These are phyloP conservation scores for Macaria liturata DNA, from an alignment of 2,888 invertebrate genomes.

Conservation along the genomic window DNA sequence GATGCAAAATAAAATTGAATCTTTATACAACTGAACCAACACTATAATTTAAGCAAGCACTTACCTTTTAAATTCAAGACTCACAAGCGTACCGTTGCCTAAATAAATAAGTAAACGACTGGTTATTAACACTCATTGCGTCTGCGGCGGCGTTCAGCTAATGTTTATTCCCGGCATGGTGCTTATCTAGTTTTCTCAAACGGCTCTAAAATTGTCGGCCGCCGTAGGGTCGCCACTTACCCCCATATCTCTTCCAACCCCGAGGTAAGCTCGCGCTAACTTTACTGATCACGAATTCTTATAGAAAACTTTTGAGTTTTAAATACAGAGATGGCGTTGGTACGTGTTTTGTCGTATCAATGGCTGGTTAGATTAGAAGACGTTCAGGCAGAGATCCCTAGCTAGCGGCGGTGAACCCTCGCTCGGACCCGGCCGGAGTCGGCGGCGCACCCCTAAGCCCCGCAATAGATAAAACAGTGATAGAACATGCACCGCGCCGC, in stretches of 20 bases:
- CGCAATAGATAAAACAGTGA: slow-evolving; percentile 84
- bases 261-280: too few species aligned
- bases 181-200: slow-evolving; percentile 29
- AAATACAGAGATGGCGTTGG: slow-evolving; percentile 5
- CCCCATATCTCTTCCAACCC: slow-evolving; percentile 1
- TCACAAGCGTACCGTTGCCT: slow-evolving; percentile 22
- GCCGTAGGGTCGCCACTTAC: slow-evolving; percentile 14
- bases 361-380: too few species aligned
- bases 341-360: background rate
- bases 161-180: slow-evolving; percentile 73
- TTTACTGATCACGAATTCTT: too few species aligned
- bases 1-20: too few species aligned
- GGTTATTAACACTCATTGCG: slow-evolving; percentile 61
- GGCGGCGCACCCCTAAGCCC: slow-evolving; percentile 62
- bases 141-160: slow-evolving; percentile 68
- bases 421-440: slow-evolving; percentile 48
- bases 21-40: too few species aligned
- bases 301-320: slow-evolving; percentile 2
- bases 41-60: too few species aligned
- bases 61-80: too few species aligned
- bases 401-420: slow-evolving; percentile 38
- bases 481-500: slow-evolving; percentile 83
- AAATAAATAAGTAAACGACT: slow-evolving; percentile 43
- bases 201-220: slow-evolving; percentile 19
- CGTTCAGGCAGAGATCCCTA: slow-evolving; percentile 44